A percentile compares a stretch with the other conserved stretches of the same genome.
Conservation (phyloP, 2,888 invertebrate genomes). For the Cosmorhoe ocellata region DNA sequence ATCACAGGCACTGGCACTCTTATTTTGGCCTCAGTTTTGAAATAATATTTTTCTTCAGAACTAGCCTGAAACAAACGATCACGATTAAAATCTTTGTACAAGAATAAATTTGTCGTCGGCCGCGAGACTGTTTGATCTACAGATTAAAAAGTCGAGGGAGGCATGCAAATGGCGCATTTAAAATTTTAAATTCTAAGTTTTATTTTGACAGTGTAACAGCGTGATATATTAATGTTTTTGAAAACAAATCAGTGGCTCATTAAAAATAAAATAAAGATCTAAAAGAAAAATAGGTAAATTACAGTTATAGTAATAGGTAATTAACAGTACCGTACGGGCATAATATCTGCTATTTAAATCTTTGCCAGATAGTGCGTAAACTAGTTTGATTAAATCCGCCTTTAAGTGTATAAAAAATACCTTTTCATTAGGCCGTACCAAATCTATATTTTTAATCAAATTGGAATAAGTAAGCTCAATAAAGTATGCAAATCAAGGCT, state of each 20-base stretch:
- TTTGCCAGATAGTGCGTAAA: too few relatives aligned
- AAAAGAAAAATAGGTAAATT: too few relatives aligned
- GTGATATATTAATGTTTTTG: too few relatives aligned
- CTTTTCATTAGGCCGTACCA: too few relatives aligned
- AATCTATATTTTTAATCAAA: not conserved
- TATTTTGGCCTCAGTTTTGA: not conserved
- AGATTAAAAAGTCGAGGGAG: constrained; percentile 67
- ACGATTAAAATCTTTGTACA: constrained; percentile 69
- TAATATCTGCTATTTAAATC: too few relatives aligned
- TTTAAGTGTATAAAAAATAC: too few relatives aligned
- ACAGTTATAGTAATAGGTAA: too few relatives aligned
- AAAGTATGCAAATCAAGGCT: not conserved
- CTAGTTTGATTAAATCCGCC: too few relatives aligned
- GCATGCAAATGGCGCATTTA: constrained; percentile 62
- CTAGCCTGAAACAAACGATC: constrained; percentile 45
- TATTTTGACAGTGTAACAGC: not conserved
- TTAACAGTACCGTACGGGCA: too few relatives aligned
- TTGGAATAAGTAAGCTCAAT: not conserved
- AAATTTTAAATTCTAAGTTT: constrained; percentile 47
- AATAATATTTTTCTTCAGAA: constrained; percentile 11
- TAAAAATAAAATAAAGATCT: too few relatives aligned
- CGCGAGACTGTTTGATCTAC: constrained; percentile 68
- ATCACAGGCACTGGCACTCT: too few relatives aligned
- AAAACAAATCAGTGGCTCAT: not conserved
- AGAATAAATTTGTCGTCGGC: constrained; percentile 75